Evolutionary conservation across 2,113 vertebrate genomes (phyloP).

Genomic region (Epinephelus lanceolatus): DNA sequence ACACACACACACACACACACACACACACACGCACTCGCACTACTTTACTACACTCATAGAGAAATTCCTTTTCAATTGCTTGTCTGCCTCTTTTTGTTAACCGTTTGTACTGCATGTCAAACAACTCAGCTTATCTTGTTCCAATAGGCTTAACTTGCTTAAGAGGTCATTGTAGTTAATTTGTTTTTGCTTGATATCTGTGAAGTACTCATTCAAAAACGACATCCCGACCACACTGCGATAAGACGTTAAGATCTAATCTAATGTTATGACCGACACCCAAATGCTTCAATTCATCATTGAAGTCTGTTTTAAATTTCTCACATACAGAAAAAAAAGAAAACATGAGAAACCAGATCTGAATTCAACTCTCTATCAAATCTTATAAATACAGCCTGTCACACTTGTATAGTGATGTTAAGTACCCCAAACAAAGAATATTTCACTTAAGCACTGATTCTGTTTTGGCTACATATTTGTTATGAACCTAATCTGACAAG

Average conservation of each 20-base stretch:
- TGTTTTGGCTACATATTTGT: not conserved
- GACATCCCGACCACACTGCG: not conserved
- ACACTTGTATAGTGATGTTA: not conserved
- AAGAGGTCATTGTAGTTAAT: constrained; percentile 40
- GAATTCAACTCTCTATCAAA: not conserved
- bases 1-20: constrained; percentile 1
- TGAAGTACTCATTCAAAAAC: constrained; percentile 32
- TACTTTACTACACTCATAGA: not conserved
- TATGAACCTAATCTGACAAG: not conserved
- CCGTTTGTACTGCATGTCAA: constrained; percentile 16
- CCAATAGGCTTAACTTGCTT: constrained; percentile 18
- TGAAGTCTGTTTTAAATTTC: not conserved
- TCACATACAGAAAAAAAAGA: not conserved
- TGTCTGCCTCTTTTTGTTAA: constrained; percentile 24
- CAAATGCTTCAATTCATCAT: not conserved
- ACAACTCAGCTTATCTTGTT: constrained; percentile 29
- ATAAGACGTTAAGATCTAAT: constrained; percentile 5
- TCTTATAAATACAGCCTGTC: not conserved
- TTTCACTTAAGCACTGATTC: not conserved
- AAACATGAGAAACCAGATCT: not conserved
- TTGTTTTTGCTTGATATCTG: constrained; percentile 40
- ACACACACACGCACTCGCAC: not conserved
- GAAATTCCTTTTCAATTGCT: not conserved
- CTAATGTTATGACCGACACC: not conserved
- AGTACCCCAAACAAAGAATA: not conserved